Base-by-base conservation (phyloP, 2,797 vertebrate genomes). In the Myotis planiceps region DNA sequence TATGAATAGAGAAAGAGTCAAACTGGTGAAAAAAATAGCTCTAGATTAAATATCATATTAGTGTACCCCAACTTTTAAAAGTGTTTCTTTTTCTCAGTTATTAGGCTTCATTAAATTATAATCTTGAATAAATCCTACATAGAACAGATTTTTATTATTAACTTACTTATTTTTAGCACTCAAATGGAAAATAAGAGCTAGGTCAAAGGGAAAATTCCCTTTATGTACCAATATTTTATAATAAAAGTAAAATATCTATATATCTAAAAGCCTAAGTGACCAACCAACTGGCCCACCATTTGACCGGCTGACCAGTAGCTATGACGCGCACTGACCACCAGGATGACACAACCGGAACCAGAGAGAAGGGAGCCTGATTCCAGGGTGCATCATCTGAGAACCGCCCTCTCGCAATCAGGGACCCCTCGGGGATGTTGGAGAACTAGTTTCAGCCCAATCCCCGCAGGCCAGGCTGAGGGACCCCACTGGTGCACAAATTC, bases 91-190 rank as follows among this genome's bases (percentile, higher is more conserved):
- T 25, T 6, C 1, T 53, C 21, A 63, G n/a, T 88, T 91, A 63
- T 91, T 92, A 89, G 72, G 34, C 34, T 60, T 90, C 63, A 82
- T 78, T 65, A 88, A 94, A 90, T 83, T n/a, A 85, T 58, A 90
- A 81, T 55, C n/a, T 90, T 85, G 42, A 55, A 60, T 88, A 60
- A 90, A 80, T 66, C 32, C 60, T 88, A 89, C 74, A 63, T 69
- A 65, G 55, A 91, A 78, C 10, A 96, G n/a, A 14, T 58, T 96
- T 66, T 86, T 60, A 8, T 19, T 58, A 75, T 78, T 87, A 65
- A 80, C 53, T 96, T 95, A 88, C 29, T 85, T 95, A 65, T 69
- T 84, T 91, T 92, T 93, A 80, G 21, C 39, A n/a, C 78, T 63
- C 42, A 83, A 63, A 71, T 95, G 18, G 51, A 83, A 93, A 87